phyloP scores from a whole-genome alignment of 2,113 vertebrate species.

The Catagonus wagneri region DNA sequence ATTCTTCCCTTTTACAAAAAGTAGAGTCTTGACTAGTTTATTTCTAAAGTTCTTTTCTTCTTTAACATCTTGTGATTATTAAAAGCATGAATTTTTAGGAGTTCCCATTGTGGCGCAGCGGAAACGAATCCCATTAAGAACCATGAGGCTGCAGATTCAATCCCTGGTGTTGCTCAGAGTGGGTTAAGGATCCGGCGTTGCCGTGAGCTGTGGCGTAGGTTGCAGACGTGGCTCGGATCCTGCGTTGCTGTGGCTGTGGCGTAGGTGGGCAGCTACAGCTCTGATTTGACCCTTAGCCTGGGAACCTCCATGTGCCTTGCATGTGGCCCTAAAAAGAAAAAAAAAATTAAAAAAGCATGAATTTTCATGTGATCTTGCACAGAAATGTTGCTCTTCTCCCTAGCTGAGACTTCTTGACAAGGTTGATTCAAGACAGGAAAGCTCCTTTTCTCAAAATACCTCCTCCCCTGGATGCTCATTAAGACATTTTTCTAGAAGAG shows the following conservation, averaged over 20 bases:
- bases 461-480: background rate
- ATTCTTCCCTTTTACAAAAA: background rate
- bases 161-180: no score
- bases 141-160: no score
- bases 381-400: background rate
- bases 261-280: no score
- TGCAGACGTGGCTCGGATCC: no score
- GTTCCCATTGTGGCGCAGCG: no score
- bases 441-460: background rate
- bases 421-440: background rate
- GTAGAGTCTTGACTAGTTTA: background rate
- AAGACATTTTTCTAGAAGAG: background rate
- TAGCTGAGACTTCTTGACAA: background rate
- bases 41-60: background rate
- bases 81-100: constrained; percentile 9
- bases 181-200: no score
- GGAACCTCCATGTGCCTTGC: no score
- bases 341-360: background rate
- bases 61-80: background rate
- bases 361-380: background rate
- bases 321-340: no score
- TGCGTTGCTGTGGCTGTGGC: no score
- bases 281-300: no score
- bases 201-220: no score
- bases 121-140: no score